Base-by-base conservation (phyloP, 2,888 invertebrate genomes). In the Andrena haemorrhoa region DNA sequence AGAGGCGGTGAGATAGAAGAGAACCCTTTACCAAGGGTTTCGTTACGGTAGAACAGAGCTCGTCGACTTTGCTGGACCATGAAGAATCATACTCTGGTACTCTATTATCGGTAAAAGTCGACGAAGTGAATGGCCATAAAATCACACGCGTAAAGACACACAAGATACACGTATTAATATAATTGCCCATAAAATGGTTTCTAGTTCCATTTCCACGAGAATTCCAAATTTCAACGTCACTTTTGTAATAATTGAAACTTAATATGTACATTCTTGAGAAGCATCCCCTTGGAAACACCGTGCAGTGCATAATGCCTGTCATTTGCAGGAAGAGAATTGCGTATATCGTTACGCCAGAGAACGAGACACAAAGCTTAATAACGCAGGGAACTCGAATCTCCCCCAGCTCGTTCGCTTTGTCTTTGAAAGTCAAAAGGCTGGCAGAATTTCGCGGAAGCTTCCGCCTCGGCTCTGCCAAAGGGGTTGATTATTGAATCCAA, bases 351-450 rank as follows among this genome's bases (percentile, higher is more conserved):
- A 31, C 10, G 49, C 8, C 8, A 41, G 47, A 70, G 65, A 26
- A 65, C 20, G 10, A 23, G 26, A 61, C 35, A 63, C 41, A 58
- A 60, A 79, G 56, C 47, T 68, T 53, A 75, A 70, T 60, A 70
- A 60, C 53, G n/a, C 33, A 16, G 73, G 58, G 61, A 49, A 61
- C 51, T 31, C 61, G 35, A 70, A 56, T 20, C 56, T 64, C 53
- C 66, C 58, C 51, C 31, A 29, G 71, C 82, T 79, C 69, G 79
- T 81, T 88, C 88, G 83, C 87, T 91, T 90, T 90, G 89, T 91
- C 89, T 89, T 87, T 83, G 65, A 68, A 84, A 92, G 91, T 90
- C 89, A 92, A 92, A 92, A 91, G 89, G 88, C 89, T 84, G 86
- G 71, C 75, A 78, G 78, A 81, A 74, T 85, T 83, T 82, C 86